Conservation (phyloP, 2,888 invertebrate species). For the Amblyteles armatorius region DNA sequence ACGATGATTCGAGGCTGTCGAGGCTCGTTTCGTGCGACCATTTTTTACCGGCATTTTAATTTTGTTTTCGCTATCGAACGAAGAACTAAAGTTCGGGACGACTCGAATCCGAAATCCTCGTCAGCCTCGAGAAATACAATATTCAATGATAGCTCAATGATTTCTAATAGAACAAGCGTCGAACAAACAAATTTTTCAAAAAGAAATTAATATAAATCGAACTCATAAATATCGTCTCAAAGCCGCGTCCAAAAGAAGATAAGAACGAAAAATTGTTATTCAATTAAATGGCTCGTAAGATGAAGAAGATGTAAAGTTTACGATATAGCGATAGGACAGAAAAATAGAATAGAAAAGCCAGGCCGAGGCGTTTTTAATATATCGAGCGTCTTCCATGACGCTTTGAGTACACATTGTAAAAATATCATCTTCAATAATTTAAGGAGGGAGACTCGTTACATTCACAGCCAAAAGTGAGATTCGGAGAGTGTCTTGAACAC, state of each 20-base stretch:
- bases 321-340: constrained; percentile 52
- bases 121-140: constrained; percentile 10
- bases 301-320: constrained; percentile 33
- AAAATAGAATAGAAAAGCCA: constrained; percentile 56
- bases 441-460: too few species aligned
- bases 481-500: too few species aligned
- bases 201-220: constrained; percentile 5
- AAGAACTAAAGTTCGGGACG: not conserved
- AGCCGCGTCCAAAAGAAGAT: constrained; percentile 46
- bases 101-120: constrained; percentile 24
- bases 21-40: not conserved
- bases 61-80: not conserved
- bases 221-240: constrained; percentile 27
- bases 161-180: constrained; percentile 56
- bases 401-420: constrained; percentile 38
- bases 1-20: constrained; percentile 50
- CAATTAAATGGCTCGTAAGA: constrained; percentile 28
- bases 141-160: constrained; percentile 28
- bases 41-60: not conserved
- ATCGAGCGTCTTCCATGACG: constrained; percentile 59
- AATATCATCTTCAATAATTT: constrained; percentile 16
- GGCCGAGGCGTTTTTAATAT: constrained; percentile 58
- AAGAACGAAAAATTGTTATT: not conserved
- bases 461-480: too few species aligned
- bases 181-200: constrained; percentile 33